Percentiles rank a stretch among this genome's conserved stretches.
phyloP scores from a whole-genome alignment of 2,113 vertebrate species.

The Microtus oregoni region DNA sequence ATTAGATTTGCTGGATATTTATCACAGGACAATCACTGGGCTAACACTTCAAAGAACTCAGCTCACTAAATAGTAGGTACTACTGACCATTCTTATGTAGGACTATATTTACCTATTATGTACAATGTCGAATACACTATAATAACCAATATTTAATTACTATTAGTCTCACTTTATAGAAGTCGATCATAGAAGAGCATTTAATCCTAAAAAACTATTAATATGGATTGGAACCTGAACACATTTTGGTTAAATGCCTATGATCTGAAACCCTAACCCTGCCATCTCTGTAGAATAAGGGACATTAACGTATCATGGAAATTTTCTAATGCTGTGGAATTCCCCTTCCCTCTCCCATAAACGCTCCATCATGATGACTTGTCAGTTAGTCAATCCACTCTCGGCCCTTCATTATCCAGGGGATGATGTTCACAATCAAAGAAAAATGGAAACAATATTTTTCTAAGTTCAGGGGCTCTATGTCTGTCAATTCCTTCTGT shows the following conservation, averaged over 20 bases:
- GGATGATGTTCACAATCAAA: neutral
- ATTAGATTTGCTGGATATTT: slow-evolving; percentile 7
- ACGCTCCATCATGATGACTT: slow-evolving; percentile 48
- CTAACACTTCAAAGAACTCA: neutral
- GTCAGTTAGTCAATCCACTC: slow-evolving; percentile 52
- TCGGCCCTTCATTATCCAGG: slow-evolving; percentile 47
- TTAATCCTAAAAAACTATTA: neutral
- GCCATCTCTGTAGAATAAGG: neutral
- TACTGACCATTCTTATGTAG: neutral
- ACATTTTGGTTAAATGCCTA: neutral
- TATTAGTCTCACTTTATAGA: neutral
- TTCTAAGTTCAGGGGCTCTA: neutral
- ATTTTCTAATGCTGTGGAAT: slow-evolving; percentile 11
- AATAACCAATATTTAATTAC: neutral
- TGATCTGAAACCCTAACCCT: neutral
- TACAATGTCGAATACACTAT: neutral
- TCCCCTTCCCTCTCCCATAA: neutral
- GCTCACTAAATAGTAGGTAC: neutral
- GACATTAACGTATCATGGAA: neutral
- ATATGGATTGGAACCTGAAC: neutral
- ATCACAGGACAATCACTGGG: neutral
- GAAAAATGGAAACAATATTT: neutral
- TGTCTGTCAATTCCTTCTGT: neutral
- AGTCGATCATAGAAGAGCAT: neutral
- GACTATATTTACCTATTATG: neutral